These are phyloP conservation scores for Leptopilina clavipes DNA, from an alignment of 1,140 invertebrate species.

Conservation along the genomic window DNA sequence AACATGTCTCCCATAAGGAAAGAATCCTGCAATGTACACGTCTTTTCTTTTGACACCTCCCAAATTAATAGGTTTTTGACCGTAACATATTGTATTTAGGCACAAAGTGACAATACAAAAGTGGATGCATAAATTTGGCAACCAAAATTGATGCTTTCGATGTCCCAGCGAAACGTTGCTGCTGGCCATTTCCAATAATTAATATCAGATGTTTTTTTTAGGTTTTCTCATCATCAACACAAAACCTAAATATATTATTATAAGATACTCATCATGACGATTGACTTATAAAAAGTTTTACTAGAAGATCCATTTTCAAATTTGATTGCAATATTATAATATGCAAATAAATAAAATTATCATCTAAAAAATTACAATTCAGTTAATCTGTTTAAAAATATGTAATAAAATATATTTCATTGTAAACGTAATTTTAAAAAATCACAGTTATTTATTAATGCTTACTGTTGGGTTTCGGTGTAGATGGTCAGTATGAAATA, in stretches of 20 bases:
- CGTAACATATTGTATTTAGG: slow-evolving; percentile 60
- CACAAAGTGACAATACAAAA: slow-evolving; percentile 55
- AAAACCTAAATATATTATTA: not conserved
- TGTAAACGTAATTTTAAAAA: too few relatives aligned
- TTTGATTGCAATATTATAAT: too few relatives aligned
- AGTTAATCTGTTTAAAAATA: too few relatives aligned
- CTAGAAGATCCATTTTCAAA: too few relatives aligned
- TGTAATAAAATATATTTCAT: too few relatives aligned
- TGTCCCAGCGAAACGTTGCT: slow-evolving; percentile 21
- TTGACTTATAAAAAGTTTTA: too few relatives aligned
- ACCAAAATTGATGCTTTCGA: not conserved
- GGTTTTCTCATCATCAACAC: slow-evolving; percentile 6
- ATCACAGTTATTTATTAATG: too few relatives aligned
- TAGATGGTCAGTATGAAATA: too few relatives aligned
- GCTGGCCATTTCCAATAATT: slow-evolving; percentile 30
- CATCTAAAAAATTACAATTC: too few relatives aligned
- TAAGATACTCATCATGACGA: too few relatives aligned
- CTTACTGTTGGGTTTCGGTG: too few relatives aligned
- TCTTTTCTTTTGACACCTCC: slow-evolving; percentile 78
- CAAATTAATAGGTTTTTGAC: slow-evolving; percentile 77
- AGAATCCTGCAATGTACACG: slow-evolving; percentile 94
- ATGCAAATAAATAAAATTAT: too few relatives aligned
- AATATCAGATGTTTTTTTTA: not conserved
- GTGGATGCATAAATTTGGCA: not conserved
- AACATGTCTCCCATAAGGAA: slow-evolving; percentile 88